phyloP scores from a whole-genome alignment of 2,888 invertebrate genomes.

The Nymphalis urticae region DNA sequence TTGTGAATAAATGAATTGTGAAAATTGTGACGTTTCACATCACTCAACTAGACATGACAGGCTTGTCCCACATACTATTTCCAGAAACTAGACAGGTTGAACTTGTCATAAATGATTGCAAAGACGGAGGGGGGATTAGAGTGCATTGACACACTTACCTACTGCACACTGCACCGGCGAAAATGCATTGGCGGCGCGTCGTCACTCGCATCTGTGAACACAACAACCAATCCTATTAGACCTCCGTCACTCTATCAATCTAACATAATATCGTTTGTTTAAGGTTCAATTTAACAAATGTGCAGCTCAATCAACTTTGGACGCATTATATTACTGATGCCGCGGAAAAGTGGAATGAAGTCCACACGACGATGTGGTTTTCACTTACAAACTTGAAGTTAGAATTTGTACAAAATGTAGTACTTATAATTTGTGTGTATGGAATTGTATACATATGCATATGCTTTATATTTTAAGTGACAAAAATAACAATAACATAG shows the following conservation, averaged over 20 bases:
- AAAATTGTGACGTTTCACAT: neutral
- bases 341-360: conserved; percentile 81
- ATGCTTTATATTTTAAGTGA: neutral
- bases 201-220: conserved; percentile 65
- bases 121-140: conserved; percentile 70
- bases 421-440: neutral
- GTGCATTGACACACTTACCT: conserved; percentile 81
- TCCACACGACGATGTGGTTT: conserved; percentile 73
- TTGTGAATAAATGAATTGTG: neutral
- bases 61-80: conserved; percentile 38
- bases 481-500: conserved; percentile 40
- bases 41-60: conserved; percentile 33
- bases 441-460: neutral
- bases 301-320: conserved; percentile 56
- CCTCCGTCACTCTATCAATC: conserved; percentile 45
- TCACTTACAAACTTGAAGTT: conserved; percentile 74
- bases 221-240: conserved; percentile 58
- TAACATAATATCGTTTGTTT: conserved; percentile 41
- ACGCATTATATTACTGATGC: conserved; percentile 66
- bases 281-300: conserved; percentile 46
- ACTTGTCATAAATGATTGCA: conserved; percentile 74
- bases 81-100: conserved; percentile 61
- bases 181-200: conserved; percentile 69
- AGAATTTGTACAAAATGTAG: conserved; percentile 43
- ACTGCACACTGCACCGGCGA: conserved; percentile 75